phyloP scores from a whole-genome alignment of 2,113 vertebrate species.

The Semicossyphus pulcher region DNA sequence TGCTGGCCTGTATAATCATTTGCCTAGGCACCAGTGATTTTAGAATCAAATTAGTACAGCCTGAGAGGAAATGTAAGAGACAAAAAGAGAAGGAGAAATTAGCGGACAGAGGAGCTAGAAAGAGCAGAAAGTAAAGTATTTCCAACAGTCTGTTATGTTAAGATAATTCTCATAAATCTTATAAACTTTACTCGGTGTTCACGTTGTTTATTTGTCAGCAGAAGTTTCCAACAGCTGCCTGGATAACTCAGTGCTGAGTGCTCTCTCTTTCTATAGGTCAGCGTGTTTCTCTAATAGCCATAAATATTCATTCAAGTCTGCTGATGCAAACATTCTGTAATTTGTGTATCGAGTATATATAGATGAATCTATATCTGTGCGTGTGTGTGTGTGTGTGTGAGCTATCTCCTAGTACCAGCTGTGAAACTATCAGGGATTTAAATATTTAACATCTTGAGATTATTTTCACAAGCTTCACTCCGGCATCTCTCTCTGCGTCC shows the following conservation, averaged over 20 bases:
- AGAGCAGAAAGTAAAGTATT: neutral
- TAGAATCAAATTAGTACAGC: slow-evolving; percentile 41
- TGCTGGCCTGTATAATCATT: slow-evolving; percentile 36
- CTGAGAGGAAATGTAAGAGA: slow-evolving; percentile 23
- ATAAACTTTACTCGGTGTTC: slow-evolving; percentile 1
- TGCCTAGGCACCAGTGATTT: slow-evolving; percentile 38
- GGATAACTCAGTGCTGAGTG: neutral
- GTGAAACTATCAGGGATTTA: slow-evolving; percentile 68
- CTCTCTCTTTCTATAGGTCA: slow-evolving; percentile 21
- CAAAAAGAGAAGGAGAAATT: slow-evolving; percentile 25
- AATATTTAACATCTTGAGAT: slow-evolving; percentile 70
- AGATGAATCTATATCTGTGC: slow-evolving; percentile 28
- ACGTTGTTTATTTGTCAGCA: slow-evolving; percentile 26
- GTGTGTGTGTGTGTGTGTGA: slow-evolving; percentile 34
- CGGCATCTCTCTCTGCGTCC: neutral
- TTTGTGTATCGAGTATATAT: slow-evolving; percentile 16
- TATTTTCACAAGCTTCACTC: slow-evolving; percentile 39
- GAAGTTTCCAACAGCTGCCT: slow-evolving; percentile 37
- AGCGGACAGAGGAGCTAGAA: slow-evolving; percentile 3
- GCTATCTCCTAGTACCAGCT: slow-evolving; percentile 65
- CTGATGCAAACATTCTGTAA: slow-evolving; percentile 56
- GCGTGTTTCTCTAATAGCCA: slow-evolving; percentile 19
- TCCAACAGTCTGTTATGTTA: neutral
- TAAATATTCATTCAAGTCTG: slow-evolving; percentile 63
- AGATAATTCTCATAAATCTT: neutral